Evolutionary conservation across 2,888 invertebrate species (phyloP).

Genomic region (Hydrotaea cyrtoneurina): DNA sequence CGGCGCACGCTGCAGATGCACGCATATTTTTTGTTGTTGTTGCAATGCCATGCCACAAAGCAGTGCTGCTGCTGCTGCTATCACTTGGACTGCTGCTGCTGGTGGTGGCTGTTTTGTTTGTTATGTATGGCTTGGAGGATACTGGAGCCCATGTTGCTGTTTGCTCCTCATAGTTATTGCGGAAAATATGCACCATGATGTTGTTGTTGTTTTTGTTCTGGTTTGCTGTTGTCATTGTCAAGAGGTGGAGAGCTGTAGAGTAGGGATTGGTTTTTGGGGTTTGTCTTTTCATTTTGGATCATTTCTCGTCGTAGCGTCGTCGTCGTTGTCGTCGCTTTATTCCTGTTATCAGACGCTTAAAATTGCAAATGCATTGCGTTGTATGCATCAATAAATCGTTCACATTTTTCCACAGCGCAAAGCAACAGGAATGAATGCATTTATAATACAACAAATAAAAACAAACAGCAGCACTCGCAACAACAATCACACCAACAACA

Average conservation of each 20-base stretch:
- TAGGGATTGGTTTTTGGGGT: conserved; percentile 38
- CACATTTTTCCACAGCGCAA: conserved; percentile 28
- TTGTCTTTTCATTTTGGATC: conserved; percentile 47
- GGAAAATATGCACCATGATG: neutral
- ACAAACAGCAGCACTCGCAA: conserved; percentile 6
- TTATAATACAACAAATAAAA: conserved; percentile 41
- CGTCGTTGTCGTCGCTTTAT: neutral
- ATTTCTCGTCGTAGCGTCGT: neutral
- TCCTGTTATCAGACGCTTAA: conserved; percentile 54
- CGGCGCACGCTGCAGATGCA: neutral
- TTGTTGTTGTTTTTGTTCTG: neutral
- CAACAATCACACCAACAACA: too few species aligned
- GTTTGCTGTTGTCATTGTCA: neutral
- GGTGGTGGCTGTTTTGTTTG: neutral
- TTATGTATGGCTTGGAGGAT: too few species aligned
- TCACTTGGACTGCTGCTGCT: conserved; percentile 54
- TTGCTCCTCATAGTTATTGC: conserved; percentile 39
- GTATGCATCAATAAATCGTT: conserved; percentile 68
- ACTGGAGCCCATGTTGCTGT: neutral
- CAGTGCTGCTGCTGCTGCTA: conserved; percentile 17
- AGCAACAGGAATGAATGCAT: conserved; percentile 60
- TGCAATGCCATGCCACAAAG: conserved; percentile 31
- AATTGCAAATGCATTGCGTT: conserved; percentile 68
- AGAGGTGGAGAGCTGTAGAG: neutral
- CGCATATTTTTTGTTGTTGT: too few species aligned